Conservation (phyloP, 2,888 invertebrate species). For the Apeira syringaria region DNA sequence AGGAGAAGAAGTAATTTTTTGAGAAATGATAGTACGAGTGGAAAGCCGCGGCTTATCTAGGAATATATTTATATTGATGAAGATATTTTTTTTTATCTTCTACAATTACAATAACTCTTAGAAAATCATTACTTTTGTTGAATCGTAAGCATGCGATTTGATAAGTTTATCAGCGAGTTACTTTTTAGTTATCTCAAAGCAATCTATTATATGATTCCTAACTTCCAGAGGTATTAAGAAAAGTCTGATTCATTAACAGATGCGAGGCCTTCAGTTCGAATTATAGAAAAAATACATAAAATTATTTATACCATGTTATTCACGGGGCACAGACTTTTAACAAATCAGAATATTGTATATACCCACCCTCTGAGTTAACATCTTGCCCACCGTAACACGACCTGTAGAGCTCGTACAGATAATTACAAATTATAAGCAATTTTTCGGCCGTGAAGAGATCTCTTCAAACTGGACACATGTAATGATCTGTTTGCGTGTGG, state of each 20-base stretch:
- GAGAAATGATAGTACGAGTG: too few relatives aligned
- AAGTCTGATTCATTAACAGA: slow-evolving; percentile 26
- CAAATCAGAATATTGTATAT: slow-evolving; percentile 61
- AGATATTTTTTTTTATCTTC: too few relatives aligned
- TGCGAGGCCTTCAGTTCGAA: slow-evolving; percentile 37
- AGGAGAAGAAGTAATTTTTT: too few relatives aligned
- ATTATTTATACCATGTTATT: slow-evolving; percentile 49
- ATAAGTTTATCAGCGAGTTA: too few relatives aligned
- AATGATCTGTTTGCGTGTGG: slow-evolving; percentile 67
- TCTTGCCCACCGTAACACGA: slow-evolving; percentile 42
- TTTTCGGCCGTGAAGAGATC: slow-evolving; percentile 42
- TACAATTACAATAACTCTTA: too few relatives aligned
- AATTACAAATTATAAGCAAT: slow-evolving; percentile 41
- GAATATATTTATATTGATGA: too few relatives aligned
- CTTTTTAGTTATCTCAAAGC: too few relatives aligned
- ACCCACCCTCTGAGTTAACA: slow-evolving; percentile 53
- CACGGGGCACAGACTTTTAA: slow-evolving; percentile 47
- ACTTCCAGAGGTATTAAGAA: too few relatives aligned
- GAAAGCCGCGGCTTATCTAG: too few relatives aligned
- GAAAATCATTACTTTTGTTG: too few relatives aligned
- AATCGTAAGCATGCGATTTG: too few relatives aligned
- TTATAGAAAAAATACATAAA: slow-evolving; percentile 51
- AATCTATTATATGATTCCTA: too few relatives aligned
- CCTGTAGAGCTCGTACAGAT: slow-evolving; percentile 35
- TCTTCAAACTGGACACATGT: slow-evolving; percentile 43